Conservation (phyloP, 2,888 invertebrate genomes). For the Xylocampa areola region DNA sequence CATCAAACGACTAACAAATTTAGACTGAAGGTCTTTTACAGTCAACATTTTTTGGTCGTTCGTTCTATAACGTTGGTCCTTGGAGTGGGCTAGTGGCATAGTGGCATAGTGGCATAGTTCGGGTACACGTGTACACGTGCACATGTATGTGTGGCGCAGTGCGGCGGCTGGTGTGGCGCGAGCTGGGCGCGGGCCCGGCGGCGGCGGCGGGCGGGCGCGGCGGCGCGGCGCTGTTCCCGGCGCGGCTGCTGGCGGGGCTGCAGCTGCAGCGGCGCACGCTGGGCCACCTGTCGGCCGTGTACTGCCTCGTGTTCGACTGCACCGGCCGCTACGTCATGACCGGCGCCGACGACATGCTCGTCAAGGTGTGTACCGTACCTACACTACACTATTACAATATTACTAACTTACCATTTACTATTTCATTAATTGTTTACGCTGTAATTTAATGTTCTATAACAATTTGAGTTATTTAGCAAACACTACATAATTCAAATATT, state of each 20-base stretch:
- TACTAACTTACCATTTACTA: no score
- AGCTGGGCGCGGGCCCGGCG: constrained; percentile 67
- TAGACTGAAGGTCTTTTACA: no score
- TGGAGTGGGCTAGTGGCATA: no score
- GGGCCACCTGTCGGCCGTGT: constrained; percentile 99
- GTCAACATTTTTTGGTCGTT: no score
- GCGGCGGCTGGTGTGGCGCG: constrained; percentile 74
- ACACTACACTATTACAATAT: neutral
- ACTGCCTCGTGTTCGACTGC: constrained; percentile 98
- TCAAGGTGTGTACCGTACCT: constrained; percentile 89
- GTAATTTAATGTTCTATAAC: no score
- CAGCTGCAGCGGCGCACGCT: constrained; percentile 94
- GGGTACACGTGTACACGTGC: no score
- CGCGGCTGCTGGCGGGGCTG: constrained; percentile 89
- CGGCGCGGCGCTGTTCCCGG: constrained; percentile 68
- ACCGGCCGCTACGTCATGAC: constrained; percentile 97
- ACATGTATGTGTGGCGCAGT: constrained; percentile 60
- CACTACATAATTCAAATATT: no score
- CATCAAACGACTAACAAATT: no score
- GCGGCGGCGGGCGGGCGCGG: constrained; percentile 55
- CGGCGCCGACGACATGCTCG: constrained; percentile 92
- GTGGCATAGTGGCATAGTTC: no score
- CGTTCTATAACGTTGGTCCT: no score
- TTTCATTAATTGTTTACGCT: neutral
- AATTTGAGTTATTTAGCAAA: no score